These are phyloP conservation scores for Gallinago media DNA, from an alignment of 2,113 vertebrate genomes.

Conservation along the genomic window DNA sequence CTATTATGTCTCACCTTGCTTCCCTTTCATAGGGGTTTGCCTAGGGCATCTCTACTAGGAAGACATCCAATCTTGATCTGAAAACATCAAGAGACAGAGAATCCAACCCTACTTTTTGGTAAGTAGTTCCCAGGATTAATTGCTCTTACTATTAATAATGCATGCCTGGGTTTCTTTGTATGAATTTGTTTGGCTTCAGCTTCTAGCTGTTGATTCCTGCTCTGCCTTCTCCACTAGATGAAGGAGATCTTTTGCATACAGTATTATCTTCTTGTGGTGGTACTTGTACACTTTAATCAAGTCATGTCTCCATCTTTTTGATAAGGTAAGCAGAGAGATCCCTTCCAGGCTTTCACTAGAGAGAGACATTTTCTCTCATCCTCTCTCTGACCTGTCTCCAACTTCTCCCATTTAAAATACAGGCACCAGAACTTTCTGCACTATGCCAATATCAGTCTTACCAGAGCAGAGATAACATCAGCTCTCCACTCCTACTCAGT, in stretches of 20 bases:
- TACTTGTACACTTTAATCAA: slow-evolving; percentile 40
- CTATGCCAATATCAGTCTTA: slow-evolving; percentile 13
- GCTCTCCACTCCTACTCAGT: slow-evolving; percentile 32
- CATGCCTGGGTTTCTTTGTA: slow-evolving; percentile 57
- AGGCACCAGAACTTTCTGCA: not conserved
- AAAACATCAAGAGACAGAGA: slow-evolving; percentile 62
- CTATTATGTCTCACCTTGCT: slow-evolving; percentile 46
- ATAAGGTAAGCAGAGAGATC: slow-evolving; percentile 42
- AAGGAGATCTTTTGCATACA: slow-evolving; percentile 50
- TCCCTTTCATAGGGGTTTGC: slow-evolving; percentile 43
- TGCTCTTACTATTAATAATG: slow-evolving; percentile 63
- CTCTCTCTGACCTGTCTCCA: slow-evolving; percentile 51
- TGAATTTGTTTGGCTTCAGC: slow-evolving; percentile 46
- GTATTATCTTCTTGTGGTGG: slow-evolving; percentile 46
- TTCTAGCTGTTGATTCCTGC: slow-evolving; percentile 48
- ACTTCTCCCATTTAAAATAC: slow-evolving; percentile 10
- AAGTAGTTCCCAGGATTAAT: slow-evolving; percentile 68
- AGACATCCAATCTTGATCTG: slow-evolving; percentile 57
- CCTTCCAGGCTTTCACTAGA: slow-evolving; percentile 45
- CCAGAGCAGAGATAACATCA: slow-evolving; percentile 37
- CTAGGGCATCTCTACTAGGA: slow-evolving; percentile 61
- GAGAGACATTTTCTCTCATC: slow-evolving; percentile 44
- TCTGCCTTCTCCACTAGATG: slow-evolving; percentile 34
- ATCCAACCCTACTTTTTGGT: slow-evolving; percentile 51
- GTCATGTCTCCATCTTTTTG: slow-evolving; percentile 44